Base-by-base conservation (phyloP, 2,797 vertebrate genomes). In the Nannoperca obscura region DNA sequence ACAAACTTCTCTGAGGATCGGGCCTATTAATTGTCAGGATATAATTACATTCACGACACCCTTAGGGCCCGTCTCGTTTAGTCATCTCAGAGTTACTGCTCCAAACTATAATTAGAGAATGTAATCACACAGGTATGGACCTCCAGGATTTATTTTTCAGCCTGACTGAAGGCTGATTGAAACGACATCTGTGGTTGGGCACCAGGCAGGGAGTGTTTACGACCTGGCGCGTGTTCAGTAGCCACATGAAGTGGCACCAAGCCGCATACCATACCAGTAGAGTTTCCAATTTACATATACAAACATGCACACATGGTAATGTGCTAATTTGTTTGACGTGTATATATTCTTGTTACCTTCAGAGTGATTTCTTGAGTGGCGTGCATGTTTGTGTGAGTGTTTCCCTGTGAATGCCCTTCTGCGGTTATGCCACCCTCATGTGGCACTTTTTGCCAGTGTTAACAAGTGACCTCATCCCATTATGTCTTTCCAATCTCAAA, bases 31-130 rank as follows among this genome's bases (percentile, higher is more conserved):
- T 92, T 93, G 89, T 90, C 73, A 80, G 79, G 91, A 88, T 94
- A 91, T 94, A 93, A 94, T 93, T 93, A 93, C 92, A 86, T 85
- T 89, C 84, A 86, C 86, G 89, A 82, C 90, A 86, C 91, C 92
- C 92, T 1, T 24, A 85, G 90, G 93, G 87, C 74, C 84, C 61
- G 84, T 93, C 86, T 89, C 77, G 46, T 91, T 91, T 60, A 86
- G 89, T 84, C 89, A 78, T 87, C 89, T 89, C 32, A 69, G 83
- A 86, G 84, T 89, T 87, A 88, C 89, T 32, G 90, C 82, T 89
- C 82, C 79, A 87, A 88, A 89, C 89, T 92, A 84, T 93, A 90
- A 94, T 93, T 91, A 92, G 80, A 74, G 83, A 93, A 90, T 90
- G 82, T 91, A 93, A 93, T 92, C 87, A 91, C 86, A 89, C 88